These are phyloP conservation scores for Metalampra italica DNA, from an alignment of 2,888 invertebrate genomes.

Conservation along the genomic window DNA sequence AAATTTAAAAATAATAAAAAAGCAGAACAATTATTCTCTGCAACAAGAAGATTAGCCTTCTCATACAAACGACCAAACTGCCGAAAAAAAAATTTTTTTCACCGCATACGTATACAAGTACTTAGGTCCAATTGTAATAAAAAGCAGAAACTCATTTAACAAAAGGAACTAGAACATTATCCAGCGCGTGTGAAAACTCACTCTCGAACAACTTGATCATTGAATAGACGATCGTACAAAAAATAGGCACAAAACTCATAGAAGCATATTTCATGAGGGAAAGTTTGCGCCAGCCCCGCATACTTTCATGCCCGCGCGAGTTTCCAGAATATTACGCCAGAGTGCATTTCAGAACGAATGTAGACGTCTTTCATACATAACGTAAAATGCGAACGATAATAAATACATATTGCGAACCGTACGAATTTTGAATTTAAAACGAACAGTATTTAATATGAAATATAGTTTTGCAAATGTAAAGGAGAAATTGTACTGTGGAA, in stretches of 20 bases:
- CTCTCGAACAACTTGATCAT: neutral
- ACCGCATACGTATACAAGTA: no score
- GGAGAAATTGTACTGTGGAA: no score
- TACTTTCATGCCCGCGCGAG: slow-evolving; percentile 41
- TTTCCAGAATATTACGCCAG: slow-evolving; percentile 61
- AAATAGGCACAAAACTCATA: slow-evolving; percentile 25
- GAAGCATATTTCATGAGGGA: slow-evolving; percentile 24
- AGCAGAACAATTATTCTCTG: no score
- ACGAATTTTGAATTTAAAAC: slow-evolving; percentile 11
- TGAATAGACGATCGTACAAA: slow-evolving; percentile 7
- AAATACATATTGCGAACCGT: slow-evolving; percentile 20
- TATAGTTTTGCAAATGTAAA: no score
- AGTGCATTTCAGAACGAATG: slow-evolving; percentile 36
- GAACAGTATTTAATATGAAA: no score
- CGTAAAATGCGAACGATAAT: slow-evolving; percentile 6
- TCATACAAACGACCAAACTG: no score
- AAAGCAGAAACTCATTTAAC: neutral
- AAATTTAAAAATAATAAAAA: no score
- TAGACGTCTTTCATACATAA: slow-evolving; percentile 14
- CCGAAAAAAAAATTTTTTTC: no score
- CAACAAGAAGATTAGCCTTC: no score
- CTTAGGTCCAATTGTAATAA: neutral
- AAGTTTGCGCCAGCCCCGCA: slow-evolving; percentile 23
- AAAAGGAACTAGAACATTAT: neutral
- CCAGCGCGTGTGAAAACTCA: neutral